Conservation (phyloP, 2,888 invertebrate species). For the Synergus umbraculus region DNA sequence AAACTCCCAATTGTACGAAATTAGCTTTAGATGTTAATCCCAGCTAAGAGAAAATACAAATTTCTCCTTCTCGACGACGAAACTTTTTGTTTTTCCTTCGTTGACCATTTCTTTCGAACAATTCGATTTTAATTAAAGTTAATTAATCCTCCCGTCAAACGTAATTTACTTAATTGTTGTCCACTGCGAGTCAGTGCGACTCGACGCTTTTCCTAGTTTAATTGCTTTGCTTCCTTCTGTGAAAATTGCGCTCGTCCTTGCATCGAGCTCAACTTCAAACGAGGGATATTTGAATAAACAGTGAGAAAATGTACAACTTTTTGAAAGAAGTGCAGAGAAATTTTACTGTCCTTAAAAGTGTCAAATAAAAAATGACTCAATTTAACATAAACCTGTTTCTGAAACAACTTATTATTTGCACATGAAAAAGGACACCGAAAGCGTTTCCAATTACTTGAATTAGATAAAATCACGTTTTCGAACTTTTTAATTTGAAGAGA, state of each 20-base stretch:
- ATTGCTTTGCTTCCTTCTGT: conserved; percentile 28
- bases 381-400: neutral
- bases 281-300: conserved; percentile 3
- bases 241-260: neutral
- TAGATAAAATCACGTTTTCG: neutral
- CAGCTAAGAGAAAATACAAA: neutral
- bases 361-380: neutral
- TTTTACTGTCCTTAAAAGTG: neutral
- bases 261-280: conserved; percentile 5
- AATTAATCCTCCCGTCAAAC: conserved; percentile 24
- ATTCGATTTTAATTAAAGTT: conserved; percentile 4
- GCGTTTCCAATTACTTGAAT: neutral
- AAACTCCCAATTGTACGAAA: no score
- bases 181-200: conserved; percentile 7
- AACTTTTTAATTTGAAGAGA: neutral
- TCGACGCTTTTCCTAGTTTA: conserved; percentile 8
- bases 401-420: neutral
- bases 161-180: conserved; percentile 38
- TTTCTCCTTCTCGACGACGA: neutral
- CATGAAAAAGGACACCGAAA: neutral
- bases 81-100: neutral
- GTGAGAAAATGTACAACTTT: neutral
- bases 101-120: neutral
- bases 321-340: neutral
- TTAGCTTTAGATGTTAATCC: neutral